These are phyloP conservation scores for Pristionchus exspectatus DNA, from an alignment of 2,888 invertebrate species.

Conservation along the genomic window DNA sequence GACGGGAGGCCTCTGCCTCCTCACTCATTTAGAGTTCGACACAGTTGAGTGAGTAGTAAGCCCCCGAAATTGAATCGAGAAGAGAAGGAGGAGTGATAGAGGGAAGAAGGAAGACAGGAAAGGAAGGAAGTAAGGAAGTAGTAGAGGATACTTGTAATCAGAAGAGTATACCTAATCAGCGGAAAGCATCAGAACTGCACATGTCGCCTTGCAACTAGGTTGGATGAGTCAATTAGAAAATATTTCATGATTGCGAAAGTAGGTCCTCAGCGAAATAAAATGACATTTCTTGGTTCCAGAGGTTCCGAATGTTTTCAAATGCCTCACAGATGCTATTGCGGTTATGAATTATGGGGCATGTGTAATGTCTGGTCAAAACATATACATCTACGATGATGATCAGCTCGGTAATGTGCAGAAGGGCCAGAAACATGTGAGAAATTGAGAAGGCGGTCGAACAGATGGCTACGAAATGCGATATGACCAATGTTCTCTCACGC, in stretches of 20 bases:
- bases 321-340: too few species aligned
- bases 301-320: too few species aligned
- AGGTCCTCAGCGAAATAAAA: too few species aligned
- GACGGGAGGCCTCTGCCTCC: not conserved
- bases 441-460: not conserved
- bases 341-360: too few species aligned
- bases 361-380: too few species aligned
- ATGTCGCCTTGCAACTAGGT: too few species aligned
- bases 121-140: conserved; percentile 5
- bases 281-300: too few species aligned
- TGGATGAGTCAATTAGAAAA: not conserved
- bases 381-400: too few species aligned
- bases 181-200: not conserved
- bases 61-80: conserved; percentile 38
- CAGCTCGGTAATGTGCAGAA: not conserved
- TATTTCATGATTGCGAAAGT: not conserved
- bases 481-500: conserved; percentile 1
- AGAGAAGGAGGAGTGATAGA: conserved; percentile 16
- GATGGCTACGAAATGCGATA: not conserved
- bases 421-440: not conserved
- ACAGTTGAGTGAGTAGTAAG: conserved; percentile 37
- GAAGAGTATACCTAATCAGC: not conserved
- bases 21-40: conserved; percentile 44
- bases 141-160: conserved; percentile 17
- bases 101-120: not conserved